Conservation (phyloP, 2,888 invertebrate species). For the Lissonota sp. region DNA sequence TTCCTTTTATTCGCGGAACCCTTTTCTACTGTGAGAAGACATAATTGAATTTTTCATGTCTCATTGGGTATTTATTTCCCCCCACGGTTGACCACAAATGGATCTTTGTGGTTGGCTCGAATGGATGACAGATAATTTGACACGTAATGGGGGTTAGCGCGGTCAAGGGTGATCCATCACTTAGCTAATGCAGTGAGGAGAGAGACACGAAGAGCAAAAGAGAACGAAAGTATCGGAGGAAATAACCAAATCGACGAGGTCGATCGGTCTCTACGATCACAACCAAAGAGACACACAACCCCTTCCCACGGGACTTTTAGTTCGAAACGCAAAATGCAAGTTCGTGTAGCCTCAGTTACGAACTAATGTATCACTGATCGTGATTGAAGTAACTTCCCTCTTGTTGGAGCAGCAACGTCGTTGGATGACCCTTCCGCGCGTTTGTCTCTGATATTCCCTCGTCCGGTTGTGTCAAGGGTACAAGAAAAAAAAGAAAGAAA, state of each 20-base stretch:
- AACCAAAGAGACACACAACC: slow-evolving; percentile 25
- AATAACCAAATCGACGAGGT: slow-evolving; percentile 34
- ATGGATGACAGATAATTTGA: slow-evolving; percentile 30
- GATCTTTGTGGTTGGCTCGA: slow-evolving; percentile 5
- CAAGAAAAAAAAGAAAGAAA: neutral
- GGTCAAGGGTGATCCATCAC: slow-evolving; percentile 50
- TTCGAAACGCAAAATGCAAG: slow-evolving; percentile 1
- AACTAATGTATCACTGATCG: slow-evolving; percentile 76
- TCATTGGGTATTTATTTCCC: neutral
- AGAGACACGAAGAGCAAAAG: slow-evolving; percentile 15
- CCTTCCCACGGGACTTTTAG: slow-evolving; percentile 61
- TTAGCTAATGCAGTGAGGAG: slow-evolving; percentile 40
- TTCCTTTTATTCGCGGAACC: too few relatives aligned
- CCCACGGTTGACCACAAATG: slow-evolving; percentile 1
- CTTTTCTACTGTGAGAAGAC: neutral
- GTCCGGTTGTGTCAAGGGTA: neutral
- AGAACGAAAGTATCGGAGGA: slow-evolving; percentile 15
- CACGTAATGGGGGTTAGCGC: neutral
- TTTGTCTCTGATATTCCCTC: slow-evolving; percentile 33
- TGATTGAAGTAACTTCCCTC: slow-evolving; percentile 76
- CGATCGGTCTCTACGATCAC: slow-evolving; percentile 15
- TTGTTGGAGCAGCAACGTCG: slow-evolving; percentile 38
- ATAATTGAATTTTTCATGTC: slow-evolving; percentile 15
- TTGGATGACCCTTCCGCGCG: slow-evolving; percentile 50
- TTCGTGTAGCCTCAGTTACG: slow-evolving; percentile 56